These are phyloP conservation scores for Malurus melanocephalus DNA, from an alignment of 2,113 vertebrate species.

Conservation along the genomic window DNA sequence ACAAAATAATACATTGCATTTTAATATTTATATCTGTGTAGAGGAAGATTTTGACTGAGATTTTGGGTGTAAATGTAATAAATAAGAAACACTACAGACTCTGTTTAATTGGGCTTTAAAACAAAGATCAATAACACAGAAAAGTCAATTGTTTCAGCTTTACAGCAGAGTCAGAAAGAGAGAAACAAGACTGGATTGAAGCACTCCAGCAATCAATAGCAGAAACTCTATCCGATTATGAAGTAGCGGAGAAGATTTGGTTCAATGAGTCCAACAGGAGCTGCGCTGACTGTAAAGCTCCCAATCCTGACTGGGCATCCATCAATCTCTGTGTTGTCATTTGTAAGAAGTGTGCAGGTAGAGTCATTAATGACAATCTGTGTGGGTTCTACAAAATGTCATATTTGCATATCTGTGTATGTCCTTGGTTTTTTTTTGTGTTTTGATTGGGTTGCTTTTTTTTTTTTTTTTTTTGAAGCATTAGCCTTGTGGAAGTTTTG, in stretches of 20 bases:
- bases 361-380: constrained; percentile 44
- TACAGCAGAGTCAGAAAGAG: constrained; percentile 88
- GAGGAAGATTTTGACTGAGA: background rate
- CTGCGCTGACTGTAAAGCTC: constrained; percentile 90
- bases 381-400: background rate
- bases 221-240: constrained; percentile 95
- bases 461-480: background rate
- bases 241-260: constrained; percentile 99
- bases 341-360: constrained; percentile 97
- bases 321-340: constrained; percentile 96
- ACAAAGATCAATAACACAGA: constrained; percentile 78
- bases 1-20: background rate
- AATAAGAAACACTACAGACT: constrained; percentile 30
- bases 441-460: background rate
- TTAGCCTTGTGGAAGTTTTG: background rate
- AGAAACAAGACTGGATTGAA: constrained; percentile 95
- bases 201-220: constrained; percentile 92
- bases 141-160: constrained; percentile 89
- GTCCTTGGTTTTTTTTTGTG: background rate
- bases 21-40: background rate
- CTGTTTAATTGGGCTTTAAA: constrained; percentile 80
- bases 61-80: constrained; percentile 47
- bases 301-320: constrained; percentile 92
- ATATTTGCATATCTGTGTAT: constrained; percentile 11
- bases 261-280: constrained; percentile 92